Conservation (phyloP, 2,797 vertebrate genomes). For the Pipistrellus pygmaeus region DNA sequence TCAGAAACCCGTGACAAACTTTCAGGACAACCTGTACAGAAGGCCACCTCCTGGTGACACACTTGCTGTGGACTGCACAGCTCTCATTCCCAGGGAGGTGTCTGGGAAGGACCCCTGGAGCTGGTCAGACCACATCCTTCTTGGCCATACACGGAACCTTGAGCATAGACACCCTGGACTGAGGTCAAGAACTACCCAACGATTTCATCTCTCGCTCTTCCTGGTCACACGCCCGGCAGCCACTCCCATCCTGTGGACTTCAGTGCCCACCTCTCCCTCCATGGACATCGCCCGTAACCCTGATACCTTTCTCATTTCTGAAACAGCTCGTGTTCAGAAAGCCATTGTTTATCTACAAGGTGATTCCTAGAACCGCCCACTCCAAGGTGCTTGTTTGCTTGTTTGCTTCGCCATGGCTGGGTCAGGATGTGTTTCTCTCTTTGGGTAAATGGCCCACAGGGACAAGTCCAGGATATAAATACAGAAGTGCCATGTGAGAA, state of each 20-base stretch:
- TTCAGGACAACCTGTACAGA: background rate
- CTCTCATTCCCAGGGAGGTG: background rate
- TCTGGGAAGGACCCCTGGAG: background rate
- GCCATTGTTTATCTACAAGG: slow-evolving; percentile 28
- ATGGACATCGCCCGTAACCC: background rate
- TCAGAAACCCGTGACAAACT: background rate
- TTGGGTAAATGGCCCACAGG: background rate
- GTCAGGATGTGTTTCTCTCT: background rate
- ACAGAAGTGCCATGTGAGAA: background rate
- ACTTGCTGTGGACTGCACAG: too few relatives aligned
- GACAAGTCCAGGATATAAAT: background rate
- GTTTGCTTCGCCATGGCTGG: background rate
- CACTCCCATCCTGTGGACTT: accelerated
- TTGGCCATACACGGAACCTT: accelerated
- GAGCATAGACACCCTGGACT: background rate
- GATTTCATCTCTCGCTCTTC: background rate
- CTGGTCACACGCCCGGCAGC: accelerated
- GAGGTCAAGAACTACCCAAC: background rate
- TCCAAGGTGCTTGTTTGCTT: background rate
- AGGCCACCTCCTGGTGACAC: background rate
- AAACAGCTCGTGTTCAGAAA: background rate
- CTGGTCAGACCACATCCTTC: background rate
- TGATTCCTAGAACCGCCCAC: background rate
- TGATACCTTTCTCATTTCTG: background rate
- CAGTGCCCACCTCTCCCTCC: too few relatives aligned